Base-by-base conservation (phyloP, 1,140 invertebrate genomes). In the Leptinotarsa texana region DNA sequence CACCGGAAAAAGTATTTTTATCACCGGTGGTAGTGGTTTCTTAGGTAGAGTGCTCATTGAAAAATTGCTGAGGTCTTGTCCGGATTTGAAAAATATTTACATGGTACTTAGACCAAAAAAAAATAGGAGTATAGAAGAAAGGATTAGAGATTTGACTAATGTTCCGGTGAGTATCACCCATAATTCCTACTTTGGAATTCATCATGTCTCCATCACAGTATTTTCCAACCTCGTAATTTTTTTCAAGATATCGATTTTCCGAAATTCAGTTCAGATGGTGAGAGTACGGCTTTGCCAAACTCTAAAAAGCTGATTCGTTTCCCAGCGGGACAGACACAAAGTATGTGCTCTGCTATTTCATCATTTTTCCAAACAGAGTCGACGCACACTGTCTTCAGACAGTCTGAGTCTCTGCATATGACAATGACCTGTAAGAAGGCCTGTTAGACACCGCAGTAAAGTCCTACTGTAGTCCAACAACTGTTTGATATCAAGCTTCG, bases 1-100 rank as follows among this genome's bases (percentile, higher is more conserved):
- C 72, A 42, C 24, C 13, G 70, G 70, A 1, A 80, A 80, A 72
- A 65, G 69, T 73, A 67, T 80, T n/a, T 80, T 82, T 47, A 71
- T 82, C 42, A 82, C 80, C 8, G 80, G 80, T 33, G 79, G 76
- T 4, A 80, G 65, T 65, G 80, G 80, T 22, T 82, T 79, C 68
- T 57, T 82, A 47, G 80, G 80, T 2, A 95, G 88, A 83, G 85
- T 86, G 15, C 84, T 93, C 13, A 88, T 94, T 6, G 92, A 94
- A 85, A 94, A 94, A 84, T 80, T 94, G 5, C 83, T 94, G 8
- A 85, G 92, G 13, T 90, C 89, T 71, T 94, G 92, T 84, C 87
- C 89, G 0, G 87, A 88, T 33, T 72, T 94, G 3, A 87, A 87
- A 18, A 87, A 79, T 57, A 87, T 94, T 13, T 94, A 92, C 81